These are phyloP conservation scores for Brachyrhaphis roseni DNA, from an alignment of 2,797 vertebrate species.

Conservation along the genomic window DNA sequence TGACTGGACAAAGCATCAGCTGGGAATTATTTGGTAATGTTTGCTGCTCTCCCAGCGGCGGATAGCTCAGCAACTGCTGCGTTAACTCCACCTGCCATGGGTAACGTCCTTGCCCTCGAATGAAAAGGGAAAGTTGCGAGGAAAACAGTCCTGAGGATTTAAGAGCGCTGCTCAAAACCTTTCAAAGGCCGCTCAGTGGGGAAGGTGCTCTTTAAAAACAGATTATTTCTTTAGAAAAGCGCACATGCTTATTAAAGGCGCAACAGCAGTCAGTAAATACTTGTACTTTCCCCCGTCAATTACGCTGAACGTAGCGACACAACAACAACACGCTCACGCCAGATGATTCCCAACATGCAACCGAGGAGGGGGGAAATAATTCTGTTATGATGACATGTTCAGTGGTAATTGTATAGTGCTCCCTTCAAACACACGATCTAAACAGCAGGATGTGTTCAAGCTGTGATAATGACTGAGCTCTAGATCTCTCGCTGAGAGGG, in stretches of 20 bases:
- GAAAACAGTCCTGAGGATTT: background rate
- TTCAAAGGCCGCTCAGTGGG: conserved; percentile 2
- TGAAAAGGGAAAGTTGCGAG: conserved; percentile 7
- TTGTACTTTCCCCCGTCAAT: conserved; percentile 33
- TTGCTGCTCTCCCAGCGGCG: conserved; percentile 11
- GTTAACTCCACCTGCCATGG: background rate
- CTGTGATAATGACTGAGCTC: conserved; percentile 50
- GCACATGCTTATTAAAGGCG: conserved; percentile 11
- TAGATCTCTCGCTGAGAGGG: conserved; percentile 32
- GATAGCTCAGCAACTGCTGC: conserved; percentile 1
- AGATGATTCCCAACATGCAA: conserved; percentile 20
- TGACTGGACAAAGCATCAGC: conserved; percentile 35
- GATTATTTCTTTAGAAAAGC: conserved; percentile 16
- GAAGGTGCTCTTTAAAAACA: conserved; percentile 26
- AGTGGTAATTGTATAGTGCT: conserved; percentile 51
- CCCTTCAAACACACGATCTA: conserved; percentile 17
- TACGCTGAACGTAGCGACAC: conserved; percentile 23
- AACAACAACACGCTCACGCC: conserved; percentile 26
- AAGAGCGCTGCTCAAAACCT: background rate
- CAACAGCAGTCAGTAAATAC: conserved; percentile 23
- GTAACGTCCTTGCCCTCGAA: background rate
- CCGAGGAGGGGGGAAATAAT: conserved; percentile 15
- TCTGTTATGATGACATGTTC: conserved; percentile 48
- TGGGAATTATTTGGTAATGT: conserved; percentile 24
- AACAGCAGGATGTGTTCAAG: conserved; percentile 46